Evolutionary conservation across 2,113 vertebrate genomes (phyloP), one percentile per base, ranked within the genome.

Genomic region (Xiphophorus maculatus): DNA sequence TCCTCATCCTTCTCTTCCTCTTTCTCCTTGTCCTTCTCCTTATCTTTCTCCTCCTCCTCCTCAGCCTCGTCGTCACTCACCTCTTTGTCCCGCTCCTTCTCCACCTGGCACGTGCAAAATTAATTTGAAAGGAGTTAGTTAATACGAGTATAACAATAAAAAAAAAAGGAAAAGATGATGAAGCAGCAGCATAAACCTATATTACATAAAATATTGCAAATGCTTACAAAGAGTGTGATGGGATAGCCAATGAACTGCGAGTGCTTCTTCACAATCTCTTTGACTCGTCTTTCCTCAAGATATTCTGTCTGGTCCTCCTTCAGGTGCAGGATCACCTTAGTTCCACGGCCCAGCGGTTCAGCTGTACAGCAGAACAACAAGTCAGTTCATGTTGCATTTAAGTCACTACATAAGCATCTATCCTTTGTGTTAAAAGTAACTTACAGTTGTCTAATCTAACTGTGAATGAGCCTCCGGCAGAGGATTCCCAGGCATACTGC

Each of bases 41-140:
- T 88, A 14, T 93, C 81, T 5, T 73, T 81, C 5, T 58, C 54
- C 5, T 73, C 27, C 5, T 73, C 27, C 29, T 94, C 93, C 54
- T 97, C 96, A 2, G 96, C 96, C 73, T 97, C 96, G 15, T 95
- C 96, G 19, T 98, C 98, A 48, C 89, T 99, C 96, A 98, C 96
- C 80, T 98, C 97, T 82, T 98, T 99, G 83, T 99, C 97, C 14
- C 95, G 88, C 74, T 98, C 96, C 66, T 98, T 98, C 93, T 99
- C 97, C 84, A 98, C 83, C 98, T 99, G 14, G 12, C 66, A 22
- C 6, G 28, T 10, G 3, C 30, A 37, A 58, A 42, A 68, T 1
- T 64, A 40, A 25, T 35, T 22, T 1, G 17, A 29, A n/a, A 15
- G 11, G 17, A 19, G 10, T 28, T 44, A 3, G 11, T 66, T 60